Conservation (phyloP, 2,113 vertebrate genomes). For the Oceanites oceanicus region DNA sequence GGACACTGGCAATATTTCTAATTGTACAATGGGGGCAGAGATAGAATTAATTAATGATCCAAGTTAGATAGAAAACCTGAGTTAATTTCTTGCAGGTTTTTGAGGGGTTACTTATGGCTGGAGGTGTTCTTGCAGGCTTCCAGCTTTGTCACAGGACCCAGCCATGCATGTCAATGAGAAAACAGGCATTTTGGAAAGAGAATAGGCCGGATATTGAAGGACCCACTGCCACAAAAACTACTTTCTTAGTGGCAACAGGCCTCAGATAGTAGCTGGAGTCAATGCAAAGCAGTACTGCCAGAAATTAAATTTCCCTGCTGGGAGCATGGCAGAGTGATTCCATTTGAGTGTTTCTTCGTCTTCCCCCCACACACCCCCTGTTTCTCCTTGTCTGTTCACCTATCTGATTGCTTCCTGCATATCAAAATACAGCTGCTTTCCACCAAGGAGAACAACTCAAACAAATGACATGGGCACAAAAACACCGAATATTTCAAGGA, state of each 20-base stretch:
- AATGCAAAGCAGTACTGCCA: neutral
- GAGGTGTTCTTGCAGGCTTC: neutral
- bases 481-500: neutral
- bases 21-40: constrained; percentile 24
- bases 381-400: neutral
- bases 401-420: neutral
- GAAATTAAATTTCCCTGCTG: neutral
- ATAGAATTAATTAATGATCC: constrained; percentile 62
- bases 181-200: neutral
- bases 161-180: neutral
- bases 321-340: neutral
- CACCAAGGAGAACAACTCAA: neutral
- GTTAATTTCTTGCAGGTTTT: constrained; percentile 52
- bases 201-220: neutral
- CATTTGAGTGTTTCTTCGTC: neutral
- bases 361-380: neutral
- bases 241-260: neutral
- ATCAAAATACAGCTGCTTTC: neutral
- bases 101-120: neutral
- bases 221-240: neutral
- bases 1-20: constrained; percentile 56
- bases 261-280: neutral
- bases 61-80: constrained; percentile 14
- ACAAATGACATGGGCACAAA: rapidly evolving
- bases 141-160: neutral